Conservation (phyloP, 2,888 invertebrate species). For the Hyposoter didymator region DNA sequence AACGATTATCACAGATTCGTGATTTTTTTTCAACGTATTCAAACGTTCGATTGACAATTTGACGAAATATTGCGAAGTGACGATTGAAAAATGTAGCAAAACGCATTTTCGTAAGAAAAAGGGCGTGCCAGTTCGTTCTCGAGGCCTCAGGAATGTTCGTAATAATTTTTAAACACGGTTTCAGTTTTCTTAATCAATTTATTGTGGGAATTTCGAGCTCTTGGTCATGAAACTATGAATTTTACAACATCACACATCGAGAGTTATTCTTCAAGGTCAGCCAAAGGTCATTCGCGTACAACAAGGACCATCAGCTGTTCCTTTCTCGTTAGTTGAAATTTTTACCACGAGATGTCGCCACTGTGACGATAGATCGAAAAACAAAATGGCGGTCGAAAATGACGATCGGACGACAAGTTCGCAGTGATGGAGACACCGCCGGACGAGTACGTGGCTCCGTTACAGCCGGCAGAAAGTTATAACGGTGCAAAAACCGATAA, state of each 20-base stretch:
- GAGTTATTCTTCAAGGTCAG: background rate
- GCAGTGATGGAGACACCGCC: slow-evolving; percentile 54
- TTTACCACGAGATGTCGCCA: background rate
- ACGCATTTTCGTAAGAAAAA: no score
- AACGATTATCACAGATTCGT: no score
- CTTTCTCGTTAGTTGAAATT: background rate
- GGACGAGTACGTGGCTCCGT: slow-evolving; percentile 67
- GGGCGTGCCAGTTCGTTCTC: no score
- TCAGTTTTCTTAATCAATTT: background rate
- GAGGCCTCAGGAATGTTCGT: no score
- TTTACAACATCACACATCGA: background rate
- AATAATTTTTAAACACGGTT: background rate
- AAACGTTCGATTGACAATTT: no score
- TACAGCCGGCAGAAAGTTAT: slow-evolving; percentile 87
- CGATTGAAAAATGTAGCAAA: no score
- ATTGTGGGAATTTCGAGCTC: background rate
- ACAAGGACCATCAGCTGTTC: background rate
- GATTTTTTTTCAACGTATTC: no score
- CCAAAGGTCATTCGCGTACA: background rate
- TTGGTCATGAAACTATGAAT: background rate
- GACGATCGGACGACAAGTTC: background rate
- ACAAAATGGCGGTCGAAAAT: background rate
- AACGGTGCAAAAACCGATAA: slow-evolving; percentile 92
- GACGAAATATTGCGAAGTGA: no score
- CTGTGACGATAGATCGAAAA: slow-evolving; percentile 74